Base-by-base conservation (phyloP, 2,797 vertebrate genomes). In the Gallirallus australis region DNA sequence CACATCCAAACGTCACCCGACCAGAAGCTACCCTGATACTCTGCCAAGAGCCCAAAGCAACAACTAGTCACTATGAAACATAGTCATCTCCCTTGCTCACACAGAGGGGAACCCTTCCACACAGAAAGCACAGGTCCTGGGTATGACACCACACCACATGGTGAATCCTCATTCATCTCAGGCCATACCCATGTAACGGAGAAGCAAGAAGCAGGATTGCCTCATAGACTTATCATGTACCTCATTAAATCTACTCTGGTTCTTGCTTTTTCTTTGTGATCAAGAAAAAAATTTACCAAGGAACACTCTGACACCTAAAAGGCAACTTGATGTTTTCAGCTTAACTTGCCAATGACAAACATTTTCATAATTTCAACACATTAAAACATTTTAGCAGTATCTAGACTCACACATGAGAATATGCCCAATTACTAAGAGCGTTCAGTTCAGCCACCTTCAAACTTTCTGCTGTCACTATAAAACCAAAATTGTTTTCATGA, bases 21-120 rank as follows among this genome's bases (percentile, higher is more conserved):
- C 47, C 70, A 92, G 78, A 82, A 92, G 68, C 64, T 71, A 70
- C 42, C n/a, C 60, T 54, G n/a, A 73, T 28, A 72, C 27, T 75
- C 42, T 84, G 93, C 87, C 87, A 90, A 86, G 65, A 90, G 52
- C 92, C 61, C 78, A 92, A 69, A 91, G 81, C 28, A 92, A 50
- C 42, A 84, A n/a, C 63, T 9, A 94, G 30, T 30, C 79, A 63
- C 75, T 86, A 54, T 17, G 56, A 96, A 76, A 84, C 76, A 21
- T 0, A 69, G 53, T 64, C 48, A 52, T 50, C n/a, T 57, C 79
- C 52, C 63, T 75, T 72, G 70, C 28, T 75, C 30, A 79, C 40
- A 50, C 18, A 65, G 53, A 63, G 31, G 59, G 69, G 53, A 91
- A 31, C n/a, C 54, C 70, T 65, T 75, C 45, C 52, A 42, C 15